Base-by-base conservation (phyloP, 2,888 invertebrate genomes). In the Stramonita haemastoma region DNA sequence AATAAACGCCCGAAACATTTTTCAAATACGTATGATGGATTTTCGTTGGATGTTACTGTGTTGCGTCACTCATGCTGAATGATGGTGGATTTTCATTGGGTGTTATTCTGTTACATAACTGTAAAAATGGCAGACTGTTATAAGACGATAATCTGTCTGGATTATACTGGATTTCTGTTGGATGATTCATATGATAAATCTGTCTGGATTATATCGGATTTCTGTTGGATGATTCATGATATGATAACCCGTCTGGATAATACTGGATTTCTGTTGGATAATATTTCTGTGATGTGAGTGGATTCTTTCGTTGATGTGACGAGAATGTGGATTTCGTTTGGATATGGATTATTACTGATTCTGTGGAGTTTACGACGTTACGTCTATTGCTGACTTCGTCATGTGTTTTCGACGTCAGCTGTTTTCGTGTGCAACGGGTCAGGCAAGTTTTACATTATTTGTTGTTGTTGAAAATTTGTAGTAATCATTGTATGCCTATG, bases 361-460 rank as follows among this genome's bases (percentile, higher is more conserved):
- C 19, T 17, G 29, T 19, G 86, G 32, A 56, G 57, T 86, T 34
- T 26, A 22, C 66, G 60, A 86, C 32, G 86, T 60, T 66, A 84
- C 29, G 13, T 57, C n/a, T 29, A 86, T 26, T 36, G 32, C n/a
- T 32, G 84, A 32, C 22, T 32, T 22, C 86, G 86, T 86, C 86
- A 86, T 86, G 86, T 86, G 86, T 34, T 86, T 86, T 86, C 86
- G 86, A 66, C 86, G 86, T 32, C 86, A 86, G 86, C 66, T 86
- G 8, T 86, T 86, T 34, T 86, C 86, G 60, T 86, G 86, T 26
- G 86, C 32, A 34, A 66, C 57, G 19, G 32, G 60, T 1, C 86
- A 86, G 86, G 86, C 86, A 86, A 86, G 86, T 86, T 56, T 5
- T 17, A 22, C 83, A 83, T 32, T 46, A 32, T 83, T 83, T 26